Percentiles rank a stretch among this genome's conserved stretches.
phyloP scores from a whole-genome alignment of 1,140 invertebrate species.

The Pogonognathellus flavescens region DNA sequence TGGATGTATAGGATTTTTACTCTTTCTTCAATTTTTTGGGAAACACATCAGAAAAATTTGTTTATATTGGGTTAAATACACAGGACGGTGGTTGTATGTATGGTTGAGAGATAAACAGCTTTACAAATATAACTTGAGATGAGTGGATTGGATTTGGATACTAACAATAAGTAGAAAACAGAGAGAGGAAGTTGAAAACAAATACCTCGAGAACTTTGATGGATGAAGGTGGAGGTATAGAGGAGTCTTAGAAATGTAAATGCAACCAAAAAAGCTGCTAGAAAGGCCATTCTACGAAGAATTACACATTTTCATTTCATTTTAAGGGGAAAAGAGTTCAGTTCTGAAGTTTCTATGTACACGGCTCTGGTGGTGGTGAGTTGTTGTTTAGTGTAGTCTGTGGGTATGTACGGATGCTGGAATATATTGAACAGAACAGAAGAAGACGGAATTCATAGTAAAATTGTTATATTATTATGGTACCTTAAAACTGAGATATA shows the following conservation, averaged over 20 bases:
- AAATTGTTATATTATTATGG: conserved; percentile 5
- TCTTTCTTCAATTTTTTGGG: conserved; percentile 16
- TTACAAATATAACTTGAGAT: background rate
- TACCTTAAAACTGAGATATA: background rate
- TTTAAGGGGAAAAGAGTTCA: conserved; percentile 54
- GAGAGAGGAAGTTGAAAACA: conserved; percentile 65
- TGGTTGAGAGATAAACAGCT: background rate
- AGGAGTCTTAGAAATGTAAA: conserved; percentile 31
- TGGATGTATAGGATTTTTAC: background rate
- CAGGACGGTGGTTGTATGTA: background rate
- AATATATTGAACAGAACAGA: conserved; percentile 36
- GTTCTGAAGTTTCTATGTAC: conserved; percentile 44
- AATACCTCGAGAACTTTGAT: conserved; percentile 56
- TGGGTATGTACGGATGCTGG: background rate
- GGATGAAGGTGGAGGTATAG: conserved; percentile 52
- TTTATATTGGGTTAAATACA: conserved; percentile 6
- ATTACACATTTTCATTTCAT: conserved; percentile 48
- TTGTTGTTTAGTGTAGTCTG: background rate
- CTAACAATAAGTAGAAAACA: conserved; percentile 31
- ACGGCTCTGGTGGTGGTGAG: background rate
- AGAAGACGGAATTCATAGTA: conserved; percentile 17
- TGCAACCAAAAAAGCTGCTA: conserved; percentile 17
- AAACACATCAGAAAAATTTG: conserved; percentile 25
- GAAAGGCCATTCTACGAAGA: conserved; percentile 28
- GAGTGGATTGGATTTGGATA: conserved; percentile 1